A percentile compares a stretch with the other conserved stretches of the same genome.
Conservation (phyloP, 2,888 invertebrate species). For the Lepidocyrtinus sp. region DNA sequence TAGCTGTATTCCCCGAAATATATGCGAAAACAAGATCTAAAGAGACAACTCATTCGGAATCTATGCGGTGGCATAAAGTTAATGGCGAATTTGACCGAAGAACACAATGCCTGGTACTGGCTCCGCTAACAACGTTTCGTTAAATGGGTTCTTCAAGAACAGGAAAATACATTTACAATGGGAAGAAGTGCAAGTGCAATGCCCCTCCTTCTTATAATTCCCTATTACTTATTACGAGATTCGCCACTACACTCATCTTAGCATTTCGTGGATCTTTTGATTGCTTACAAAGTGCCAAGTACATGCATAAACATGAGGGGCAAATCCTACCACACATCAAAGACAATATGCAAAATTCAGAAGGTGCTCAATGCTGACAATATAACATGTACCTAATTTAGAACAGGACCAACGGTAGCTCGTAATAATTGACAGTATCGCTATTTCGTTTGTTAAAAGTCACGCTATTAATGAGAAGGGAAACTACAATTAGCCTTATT, state of each 20-base stretch:
- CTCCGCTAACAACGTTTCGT: neutral
- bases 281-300: neutral
- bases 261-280: neutral
- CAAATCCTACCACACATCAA: neutral
- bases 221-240: neutral
- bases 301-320: neutral
- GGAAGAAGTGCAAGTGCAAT: slow-evolving; percentile 13
- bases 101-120: too few relatives aligned
- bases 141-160: neutral
- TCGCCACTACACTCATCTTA: too few relatives aligned
- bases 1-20: too few relatives aligned
- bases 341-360: neutral
- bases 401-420: too few relatives aligned
- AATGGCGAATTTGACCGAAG: too few relatives aligned
- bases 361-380: too few relatives aligned
- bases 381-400: too few relatives aligned
- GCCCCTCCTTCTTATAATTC: slow-evolving; percentile 8
- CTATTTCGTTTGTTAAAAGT: neutral
- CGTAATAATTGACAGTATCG: too few relatives aligned
- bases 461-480: neutral
- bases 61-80: too few relatives aligned
- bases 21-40: too few relatives aligned
- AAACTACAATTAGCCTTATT: neutral
- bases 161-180: slow-evolving; percentile 1
- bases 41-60: too few relatives aligned